A percentile compares a stretch with the other conserved stretches of the same genome.
Conservation (phyloP, 2,797 vertebrate genomes). For the Aeoliscus strigatus region DNA sequence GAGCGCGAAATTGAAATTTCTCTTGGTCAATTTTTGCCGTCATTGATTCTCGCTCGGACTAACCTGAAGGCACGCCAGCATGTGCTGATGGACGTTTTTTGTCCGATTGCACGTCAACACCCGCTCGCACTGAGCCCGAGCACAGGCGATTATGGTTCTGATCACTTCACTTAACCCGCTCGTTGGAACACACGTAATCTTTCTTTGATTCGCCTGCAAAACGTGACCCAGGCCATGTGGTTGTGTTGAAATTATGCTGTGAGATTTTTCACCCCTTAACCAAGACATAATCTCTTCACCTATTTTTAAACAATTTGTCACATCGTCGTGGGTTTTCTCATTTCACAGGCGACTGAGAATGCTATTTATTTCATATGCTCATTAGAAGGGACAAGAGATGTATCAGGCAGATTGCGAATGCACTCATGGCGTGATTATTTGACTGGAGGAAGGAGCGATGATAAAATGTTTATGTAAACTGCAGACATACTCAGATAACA, state of each 20-base stretch:
- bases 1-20: slow-evolving; percentile 60
- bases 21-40: slow-evolving; percentile 52
- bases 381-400: slow-evolving; percentile 31
- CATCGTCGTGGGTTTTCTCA: too few species aligned
- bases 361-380: slow-evolving; percentile 41
- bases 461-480: slow-evolving; percentile 42
- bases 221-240: too few species aligned
- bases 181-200: slow-evolving; percentile 39
- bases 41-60: slow-evolving; percentile 46
- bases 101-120: slow-evolving; percentile 49
- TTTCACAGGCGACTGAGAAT: slow-evolving; percentile 52
- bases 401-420: slow-evolving; percentile 25
- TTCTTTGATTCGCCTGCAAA: slow-evolving; percentile 24
- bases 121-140: slow-evolving; percentile 39
- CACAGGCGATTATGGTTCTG: slow-evolving; percentile 52
- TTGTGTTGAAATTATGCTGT: too few species aligned
- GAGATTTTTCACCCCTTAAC: too few species aligned
- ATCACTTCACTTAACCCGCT: slow-evolving; percentile 53
- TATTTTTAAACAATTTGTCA: slow-evolving; percentile 29
- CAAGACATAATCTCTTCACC: slow-evolving; percentile 8
- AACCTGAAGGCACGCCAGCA: slow-evolving; percentile 25
- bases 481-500: slow-evolving; percentile 33
- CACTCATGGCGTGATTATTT: too few species aligned
- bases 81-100: slow-evolving; percentile 39
- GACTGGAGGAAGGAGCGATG: slow-evolving; percentile 34